Evolutionary conservation across 2,888 invertebrate species (phyloP), one percentile per base, ranked within the genome.

Genomic region (Sympetrum striolatum): DNA sequence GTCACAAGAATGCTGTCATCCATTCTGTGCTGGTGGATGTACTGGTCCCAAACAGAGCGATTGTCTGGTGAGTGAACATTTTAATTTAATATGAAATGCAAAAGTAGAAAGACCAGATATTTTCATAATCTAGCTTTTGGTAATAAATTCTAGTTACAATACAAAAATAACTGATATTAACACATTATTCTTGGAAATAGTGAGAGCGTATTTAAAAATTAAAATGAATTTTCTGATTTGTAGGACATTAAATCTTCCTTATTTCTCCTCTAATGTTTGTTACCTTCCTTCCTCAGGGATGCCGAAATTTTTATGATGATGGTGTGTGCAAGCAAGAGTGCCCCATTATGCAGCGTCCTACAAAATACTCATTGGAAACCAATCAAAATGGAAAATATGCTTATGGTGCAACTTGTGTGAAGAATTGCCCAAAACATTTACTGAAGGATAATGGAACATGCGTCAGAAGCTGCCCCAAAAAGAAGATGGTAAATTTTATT

Each of bases 1-100:
- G 92, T 98, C 98, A 0, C 95, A 98, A 79, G 98, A 98, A 93
- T 99, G 99, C 93, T 99, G 99, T 93, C 98, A 99, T 94, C 95
- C 98, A 18, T 98, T 99, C 94, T 99, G 99, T 94, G 99, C 99
- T 10, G 99, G 98, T 31, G 99, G 99, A 18, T 99, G 99, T 93
- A 97, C 96, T 0, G 99, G 99, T 0, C 98, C 99, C 0, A 97
- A 97, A 91, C 98, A 98, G 92, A 98, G 97, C 93, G 98, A 99
- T 93, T 99, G 99, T 93, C 96, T 98, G 92, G 96, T 96, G 93
- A 93, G 94, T 93, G 35, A 10, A 35, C 10, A 60, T 39, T 60
- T 35, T 64, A 18, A 14, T 90, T 22, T 44, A 22, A 14, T 22
- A 39, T 31, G 18, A n/a, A 15, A 48, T 44, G 25, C 8, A 31